phyloP scores from a whole-genome alignment of 2,113 vertebrate genomes.

The Zosterops pallidus region DNA sequence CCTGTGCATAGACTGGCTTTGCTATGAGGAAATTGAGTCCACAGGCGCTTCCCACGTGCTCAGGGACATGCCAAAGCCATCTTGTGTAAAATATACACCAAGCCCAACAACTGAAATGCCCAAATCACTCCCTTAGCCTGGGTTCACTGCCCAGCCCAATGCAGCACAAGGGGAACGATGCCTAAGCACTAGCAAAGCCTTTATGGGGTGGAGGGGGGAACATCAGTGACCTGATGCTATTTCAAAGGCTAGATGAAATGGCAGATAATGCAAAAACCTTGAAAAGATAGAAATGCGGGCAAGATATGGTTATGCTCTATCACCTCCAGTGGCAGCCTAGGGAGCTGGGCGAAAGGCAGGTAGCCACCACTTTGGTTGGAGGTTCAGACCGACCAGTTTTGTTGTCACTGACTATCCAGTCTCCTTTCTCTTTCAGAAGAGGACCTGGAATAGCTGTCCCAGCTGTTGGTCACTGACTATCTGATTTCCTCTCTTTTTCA shows the following conservation, averaged over 20 bases:
- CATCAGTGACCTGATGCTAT: background rate
- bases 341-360: fast-evolving
- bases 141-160: background rate
- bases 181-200: background rate
- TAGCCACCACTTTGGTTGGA: fast-evolving
- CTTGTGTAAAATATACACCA: background rate
- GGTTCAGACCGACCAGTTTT: fast-evolving
- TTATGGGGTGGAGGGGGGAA: background rate
- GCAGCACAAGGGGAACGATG: background rate
- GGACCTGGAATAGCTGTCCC: background rate
- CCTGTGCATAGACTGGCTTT: background rate
- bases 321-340: background rate
- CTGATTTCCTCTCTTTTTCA: background rate
- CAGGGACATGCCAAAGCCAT: background rate
- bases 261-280: background rate
- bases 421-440: background rate
- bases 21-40: background rate
- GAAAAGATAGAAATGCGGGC: background rate
- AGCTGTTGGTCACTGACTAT: background rate
- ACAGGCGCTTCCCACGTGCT: background rate
- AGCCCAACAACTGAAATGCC: fast-evolving
- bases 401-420: fast-evolving
- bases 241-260: background rate
- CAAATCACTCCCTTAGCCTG: background rate
- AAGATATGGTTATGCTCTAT: fast-evolving